Base-by-base conservation (phyloP, 2,888 invertebrate species). In the Tetragonisca angustula region DNA sequence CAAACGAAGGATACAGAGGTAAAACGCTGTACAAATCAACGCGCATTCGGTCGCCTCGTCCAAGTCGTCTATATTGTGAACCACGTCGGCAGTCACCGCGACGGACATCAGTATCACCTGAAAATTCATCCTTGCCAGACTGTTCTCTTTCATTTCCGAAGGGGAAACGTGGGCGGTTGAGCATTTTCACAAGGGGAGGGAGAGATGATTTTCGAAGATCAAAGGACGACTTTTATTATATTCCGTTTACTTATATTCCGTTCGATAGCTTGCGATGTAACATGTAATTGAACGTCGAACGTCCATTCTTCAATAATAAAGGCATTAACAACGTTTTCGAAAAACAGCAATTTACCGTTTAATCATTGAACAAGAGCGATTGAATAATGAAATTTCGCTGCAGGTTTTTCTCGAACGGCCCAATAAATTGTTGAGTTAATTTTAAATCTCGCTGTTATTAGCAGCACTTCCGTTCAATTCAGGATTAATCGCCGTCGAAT, bases 31-130 rank as follows among this genome's bases (percentile, higher is more conserved):
- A 24, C 81, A 82, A 32, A 92, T 72, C 4, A 93, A 70, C n/a
- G 89, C 89, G 77, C 92, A 91, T 74, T 93, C 93, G 17, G 92
- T 92, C 0, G 91, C 89, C 52, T 92, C 91, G 72, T 91, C 90
- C 76, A 94, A 81, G 65, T 93, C 79, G 15, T 89, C 78, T 49
- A 89, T 79, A 64, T 90, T 87, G 52, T 85, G 75, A 56, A 90
- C n/a, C 43, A 85, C 85, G n/a, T 93, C 92, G 13, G 83, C 79
- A 6, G 84, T 87, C 27, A 88, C 84, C 2, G 83, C 79, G 36
- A 76, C 21, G 2, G 86, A 81, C 82, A 84, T 83, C 13, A 62
- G 49, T 0, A 64, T 49, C 6, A 84, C 50, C 88, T 90, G 61
- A 64, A 76, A 74, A 67, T 13, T 36, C 19, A 65, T 50, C 43